Evolutionary conservation across 1,140 invertebrate species (phyloP).

Genomic region (Ceratina calcarata): DNA sequence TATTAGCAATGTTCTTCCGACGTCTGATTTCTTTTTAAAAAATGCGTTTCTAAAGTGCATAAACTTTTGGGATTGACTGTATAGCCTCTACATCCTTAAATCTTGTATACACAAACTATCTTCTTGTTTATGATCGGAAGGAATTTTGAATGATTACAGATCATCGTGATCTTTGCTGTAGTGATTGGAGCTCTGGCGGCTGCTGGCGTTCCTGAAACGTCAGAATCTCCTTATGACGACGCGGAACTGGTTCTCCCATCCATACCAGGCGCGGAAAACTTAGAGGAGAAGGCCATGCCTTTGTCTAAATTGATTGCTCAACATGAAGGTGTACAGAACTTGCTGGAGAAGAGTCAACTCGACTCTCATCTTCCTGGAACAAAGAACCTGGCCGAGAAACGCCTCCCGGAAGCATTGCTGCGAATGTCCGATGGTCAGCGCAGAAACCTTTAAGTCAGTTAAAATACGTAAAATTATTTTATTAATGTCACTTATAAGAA

Average conservation of each 20-base stretch:
- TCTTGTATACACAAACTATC: neutral
- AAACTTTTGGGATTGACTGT: no score
- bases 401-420: conserved; percentile 54
- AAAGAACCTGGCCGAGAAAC: conserved; percentile 64
- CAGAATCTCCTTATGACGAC: conserved; percentile 50
- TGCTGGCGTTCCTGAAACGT: conserved; percentile 12
- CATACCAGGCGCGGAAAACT: conserved; percentile 65
- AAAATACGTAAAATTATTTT: neutral
- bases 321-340: conserved; percentile 56
- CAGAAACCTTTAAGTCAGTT: neutral
- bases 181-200: conserved; percentile 48
- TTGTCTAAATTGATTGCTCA: conserved; percentile 55
- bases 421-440: conserved; percentile 18
- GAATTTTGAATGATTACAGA: conserved; percentile 45
- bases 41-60: no score
- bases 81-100: no score
- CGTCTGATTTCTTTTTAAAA: no score
- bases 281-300: conserved; percentile 69
- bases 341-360: conserved; percentile 63
- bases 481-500: no score
- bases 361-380: conserved; percentile 46
- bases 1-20: no score
- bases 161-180: conserved; percentile 57
- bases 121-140: neutral
- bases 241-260: conserved; percentile 57